phyloP scores from a whole-genome alignment of 2,113 vertebrate genomes.

The Carassius auratus region DNA sequence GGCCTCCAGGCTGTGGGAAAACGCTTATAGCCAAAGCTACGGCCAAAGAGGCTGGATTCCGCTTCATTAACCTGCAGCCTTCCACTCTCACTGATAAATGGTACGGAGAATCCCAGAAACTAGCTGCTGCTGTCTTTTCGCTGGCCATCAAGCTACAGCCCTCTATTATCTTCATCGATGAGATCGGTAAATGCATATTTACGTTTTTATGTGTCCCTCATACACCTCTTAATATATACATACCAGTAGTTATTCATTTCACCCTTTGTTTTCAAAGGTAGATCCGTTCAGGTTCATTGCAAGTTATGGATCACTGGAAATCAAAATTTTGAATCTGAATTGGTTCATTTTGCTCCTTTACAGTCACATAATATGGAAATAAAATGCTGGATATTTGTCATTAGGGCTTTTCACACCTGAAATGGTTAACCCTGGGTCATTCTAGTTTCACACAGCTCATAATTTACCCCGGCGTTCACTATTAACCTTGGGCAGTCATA shows the following conservation, averaged over 20 bases:
- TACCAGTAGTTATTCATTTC: neutral
- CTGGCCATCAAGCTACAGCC: constrained; percentile 96
- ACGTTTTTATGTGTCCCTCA: neutral
- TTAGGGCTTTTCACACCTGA: neutral
- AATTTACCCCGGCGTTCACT: too few relatives aligned
- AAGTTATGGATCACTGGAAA: neutral
- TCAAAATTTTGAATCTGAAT: neutral
- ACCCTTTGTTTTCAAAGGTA: neutral
- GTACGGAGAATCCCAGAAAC: constrained; percentile 98
- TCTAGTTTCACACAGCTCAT: neutral
- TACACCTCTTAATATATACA: neutral
- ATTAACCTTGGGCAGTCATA: too few relatives aligned
- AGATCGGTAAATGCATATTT: constrained; percentile 84
- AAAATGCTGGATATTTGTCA: neutral
- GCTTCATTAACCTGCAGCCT: constrained; percentile 97
- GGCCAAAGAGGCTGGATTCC: constrained; percentile 93
- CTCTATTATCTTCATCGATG: constrained; percentile 97
- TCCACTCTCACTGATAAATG: constrained; percentile 96
- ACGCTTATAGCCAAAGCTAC: constrained; percentile 97
- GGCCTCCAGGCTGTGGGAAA: constrained; percentile 96
- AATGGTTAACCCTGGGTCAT: neutral
- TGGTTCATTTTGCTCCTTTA: neutral
- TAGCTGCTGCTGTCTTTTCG: constrained; percentile 95
- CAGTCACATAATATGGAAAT: too few relatives aligned
- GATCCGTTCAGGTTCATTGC: neutral